Evolutionary conservation across 1,140 invertebrate species (phyloP).

Genomic region (Drosophila ironensis): DNA sequence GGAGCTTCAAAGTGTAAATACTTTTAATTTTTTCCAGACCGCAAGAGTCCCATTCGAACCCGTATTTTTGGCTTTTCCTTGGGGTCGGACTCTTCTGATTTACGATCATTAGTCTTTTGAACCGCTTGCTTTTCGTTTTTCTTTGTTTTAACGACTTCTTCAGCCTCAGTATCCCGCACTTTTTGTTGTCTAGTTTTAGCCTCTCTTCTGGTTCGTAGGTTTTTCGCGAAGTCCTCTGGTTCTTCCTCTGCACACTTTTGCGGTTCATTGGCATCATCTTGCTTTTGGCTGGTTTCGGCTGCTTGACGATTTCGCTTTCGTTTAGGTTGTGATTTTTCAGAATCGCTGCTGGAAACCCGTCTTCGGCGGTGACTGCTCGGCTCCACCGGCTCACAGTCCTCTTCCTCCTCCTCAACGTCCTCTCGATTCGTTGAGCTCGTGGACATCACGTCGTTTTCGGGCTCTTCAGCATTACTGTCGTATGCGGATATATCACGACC

Average conservation of each 20-base stretch:
- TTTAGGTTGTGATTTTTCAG: slow-evolving; percentile 10
- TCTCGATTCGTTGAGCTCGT: background rate
- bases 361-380: slow-evolving; percentile 23
- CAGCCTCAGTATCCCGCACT: too few relatives aligned
- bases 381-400: slow-evolving; percentile 6
- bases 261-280: background rate
- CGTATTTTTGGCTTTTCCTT: slow-evolving; percentile 1
- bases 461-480: slow-evolving; percentile 33
- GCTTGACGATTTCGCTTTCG: background rate
- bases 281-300: background rate
- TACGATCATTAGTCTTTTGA: background rate
- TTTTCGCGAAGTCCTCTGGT: background rate
- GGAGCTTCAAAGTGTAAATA: background rate
- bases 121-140: background rate
- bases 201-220: background rate
- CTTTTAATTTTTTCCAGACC: background rate
- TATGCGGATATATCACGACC: slow-evolving; percentile 54
- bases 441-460: background rate
- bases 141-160: too few relatives aligned
- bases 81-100: background rate
- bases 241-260: background rate
- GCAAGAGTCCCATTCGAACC: background rate
- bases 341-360: slow-evolving; percentile 8
- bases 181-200: background rate
- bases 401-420: slow-evolving; percentile 11